Base-by-base conservation (phyloP, 2,888 invertebrate genomes). In the Andrena minutula region DNA sequence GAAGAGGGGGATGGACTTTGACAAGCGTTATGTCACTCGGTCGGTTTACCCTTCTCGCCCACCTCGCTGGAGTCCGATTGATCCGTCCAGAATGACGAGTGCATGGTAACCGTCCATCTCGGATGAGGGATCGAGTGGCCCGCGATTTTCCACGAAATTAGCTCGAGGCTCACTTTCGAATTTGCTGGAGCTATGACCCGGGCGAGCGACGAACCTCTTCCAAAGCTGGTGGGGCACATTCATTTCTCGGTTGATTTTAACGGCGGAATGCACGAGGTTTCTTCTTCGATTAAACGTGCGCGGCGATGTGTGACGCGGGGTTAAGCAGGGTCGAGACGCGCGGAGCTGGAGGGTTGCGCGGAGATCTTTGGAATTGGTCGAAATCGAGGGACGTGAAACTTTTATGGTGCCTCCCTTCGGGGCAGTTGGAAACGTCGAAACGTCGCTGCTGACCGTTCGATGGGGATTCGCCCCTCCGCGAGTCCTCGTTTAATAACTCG, bases 351-450 rank as follows among this genome's bases (percentile, higher is more conserved):
- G 69, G 65, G 74, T 60, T 51, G 47, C 58, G 1, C 28, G 32
- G 61, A 51, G 88, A 86, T 86, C 86, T 72, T 86, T 79, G 77
- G 77, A 75, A 84, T 76, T 76, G 76, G 79, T 73, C 47, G 69
- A 68, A 84, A 88, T 82, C 75, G 78, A 79, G 87, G 76, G 78
- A 82, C 83, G 81, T 88, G 86, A 91, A 91, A 91, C 85, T 90
- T 91, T 91, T 87, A 89, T 86, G 86, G 79, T 63, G 58, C 47
- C 83, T 78, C 89, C 87, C 85, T 81, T 76, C 74, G 88, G 85
- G 64, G 71, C 71, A 76, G 85, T 87, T 83, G 83, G 83, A 83
- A 83, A 85, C 72, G 79, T 75, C 83, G 83, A 75, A 86, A 83
- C 82, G 88, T 83, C 86, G 79, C 64, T 76, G 64, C 84, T 90